Conservation (phyloP, 30 jellyfish, hydroid and myxozoan species). For the Hydractinia echinata region DNA sequence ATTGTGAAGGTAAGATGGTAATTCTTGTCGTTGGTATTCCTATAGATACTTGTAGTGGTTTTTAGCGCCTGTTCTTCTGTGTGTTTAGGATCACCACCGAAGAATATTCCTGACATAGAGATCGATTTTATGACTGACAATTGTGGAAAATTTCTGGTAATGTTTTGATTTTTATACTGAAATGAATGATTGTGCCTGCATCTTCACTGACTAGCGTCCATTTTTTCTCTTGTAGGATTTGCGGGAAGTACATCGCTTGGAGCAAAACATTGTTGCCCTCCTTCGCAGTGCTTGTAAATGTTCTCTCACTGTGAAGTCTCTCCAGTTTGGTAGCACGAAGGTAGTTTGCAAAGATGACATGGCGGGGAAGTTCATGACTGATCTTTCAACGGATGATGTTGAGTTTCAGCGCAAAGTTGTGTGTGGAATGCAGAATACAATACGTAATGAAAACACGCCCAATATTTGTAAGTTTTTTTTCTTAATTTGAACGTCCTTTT, state of each 20-base stretch:
- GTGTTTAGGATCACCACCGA: conserved; percentile 13
- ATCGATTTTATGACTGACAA: conserved; percentile 60
- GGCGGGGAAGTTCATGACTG: conserved; percentile 59
- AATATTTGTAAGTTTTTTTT: conserved; percentile 41
- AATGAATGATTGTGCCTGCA: neutral
- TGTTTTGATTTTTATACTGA: neutral
- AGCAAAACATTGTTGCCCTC: conserved; percentile 17
- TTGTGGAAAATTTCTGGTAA: conserved; percentile 39
- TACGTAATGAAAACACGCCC: conserved; percentile 43
- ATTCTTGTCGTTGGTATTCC: neutral
- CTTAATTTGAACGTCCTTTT: too few species aligned
- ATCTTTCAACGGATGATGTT: conserved; percentile 26
- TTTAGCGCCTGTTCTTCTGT: neutral
- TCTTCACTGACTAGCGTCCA: neutral
- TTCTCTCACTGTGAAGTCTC: conserved; percentile 6
- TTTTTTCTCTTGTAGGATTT: neutral
- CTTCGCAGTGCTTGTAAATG: conserved; percentile 57
- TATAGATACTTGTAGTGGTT: neutral
- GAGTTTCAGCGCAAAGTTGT: conserved; percentile 29
- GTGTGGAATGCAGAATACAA: conserved; percentile 33
- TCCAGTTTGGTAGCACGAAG: conserved; percentile 25
- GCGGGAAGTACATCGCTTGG: conserved; percentile 17
- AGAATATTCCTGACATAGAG: conserved; percentile 24
- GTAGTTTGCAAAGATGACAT: conserved; percentile 55
- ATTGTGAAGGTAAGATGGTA: conserved; percentile 56